Percentiles rank a stretch among this genome's conserved stretches.
Conservation (phyloP, 2,113 vertebrate species). For the Dromas ardeola region DNA sequence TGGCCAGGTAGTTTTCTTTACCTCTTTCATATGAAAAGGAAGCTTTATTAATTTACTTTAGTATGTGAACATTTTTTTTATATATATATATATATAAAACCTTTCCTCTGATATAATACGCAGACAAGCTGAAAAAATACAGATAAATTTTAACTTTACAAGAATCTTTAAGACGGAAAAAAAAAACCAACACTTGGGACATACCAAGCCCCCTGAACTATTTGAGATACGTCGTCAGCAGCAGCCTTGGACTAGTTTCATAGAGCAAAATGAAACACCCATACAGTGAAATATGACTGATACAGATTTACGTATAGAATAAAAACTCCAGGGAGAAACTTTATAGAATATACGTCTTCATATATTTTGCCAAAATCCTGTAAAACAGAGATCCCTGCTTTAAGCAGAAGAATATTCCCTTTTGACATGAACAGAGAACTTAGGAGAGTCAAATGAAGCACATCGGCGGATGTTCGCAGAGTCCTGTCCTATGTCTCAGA, state of each 20-base stretch:
- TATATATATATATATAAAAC: neutral
- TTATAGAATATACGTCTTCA: neutral
- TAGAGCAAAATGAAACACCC: slow-evolving; percentile 1
- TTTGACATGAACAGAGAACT: neutral
- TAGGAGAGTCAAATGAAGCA: neutral
- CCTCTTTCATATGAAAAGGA: slow-evolving; percentile 77
- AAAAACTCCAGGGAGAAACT: neutral
- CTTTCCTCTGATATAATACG: slow-evolving; percentile 28
- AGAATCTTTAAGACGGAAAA: slow-evolving; percentile 21
- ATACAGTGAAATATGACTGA: slow-evolving; percentile 6
- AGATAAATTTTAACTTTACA: slow-evolving; percentile 20
- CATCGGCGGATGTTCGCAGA: neutral
- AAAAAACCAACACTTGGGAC: neutral
- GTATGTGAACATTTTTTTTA: slow-evolving; percentile 46
- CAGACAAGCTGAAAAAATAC: slow-evolving; percentile 41
- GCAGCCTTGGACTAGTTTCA: neutral
- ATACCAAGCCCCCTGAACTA: neutral
- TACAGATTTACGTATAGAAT: neutral
- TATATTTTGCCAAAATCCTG: neutral
- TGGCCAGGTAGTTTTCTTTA: slow-evolving; percentile 81
- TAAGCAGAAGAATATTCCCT: neutral
- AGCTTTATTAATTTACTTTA: slow-evolving; percentile 68
- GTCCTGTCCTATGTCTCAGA: neutral
- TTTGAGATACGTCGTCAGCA: neutral
- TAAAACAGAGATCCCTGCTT: neutral